Evolutionary conservation across 2,113 vertebrate species (phyloP), one percentile per base, ranked within the genome.

Genomic region (Chunga burmeisteri): DNA sequence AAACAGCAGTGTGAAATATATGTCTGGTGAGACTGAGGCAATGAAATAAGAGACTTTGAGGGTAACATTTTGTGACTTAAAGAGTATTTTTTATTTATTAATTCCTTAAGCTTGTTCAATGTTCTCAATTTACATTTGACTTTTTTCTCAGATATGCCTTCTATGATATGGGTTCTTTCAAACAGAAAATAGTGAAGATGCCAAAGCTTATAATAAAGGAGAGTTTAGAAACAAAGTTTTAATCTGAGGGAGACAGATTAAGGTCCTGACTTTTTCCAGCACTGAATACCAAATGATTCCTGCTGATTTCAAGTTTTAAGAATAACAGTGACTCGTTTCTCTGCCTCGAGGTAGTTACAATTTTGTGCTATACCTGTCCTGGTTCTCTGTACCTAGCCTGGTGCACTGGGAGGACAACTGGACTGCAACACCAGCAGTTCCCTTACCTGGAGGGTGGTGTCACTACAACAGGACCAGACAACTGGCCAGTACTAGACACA

Each of bases 71-170:
- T 88, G 29, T 89, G 34, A 32, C 50, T 89, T 61, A 59, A 83
- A 85, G 47, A 72, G 40, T 53, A 25, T 40, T 73, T 87, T 81
- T 81, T 56, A 18, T 91, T 87, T 91, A 26, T 86, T 88, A 67
- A 71, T 90, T 72, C 88, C 82, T 90, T 73, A 38, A 88, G 47
- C 59, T 79, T 93, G 25, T 92, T 84, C 77, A 72, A 19, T 56
- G 36, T 72, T 16, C 5, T 72, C 49, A 68, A 27, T 74, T 86
- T 86, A 68, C 16, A n/a, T 58, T 42, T 38, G 7, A 52, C 7
- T 53, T 86, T 63, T 40, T 77, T 73, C 34, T 56, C 34, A 40
- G 49, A 44, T 58, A 8, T 71, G 40, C 73, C 26, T 90, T 77
- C 19, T 36, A 11, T 38, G 34, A 21, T 68, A 22, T 27, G 4